Evolutionary conservation across 2,888 invertebrate species (phyloP).

Genomic region (Lasiommata megera): DNA sequence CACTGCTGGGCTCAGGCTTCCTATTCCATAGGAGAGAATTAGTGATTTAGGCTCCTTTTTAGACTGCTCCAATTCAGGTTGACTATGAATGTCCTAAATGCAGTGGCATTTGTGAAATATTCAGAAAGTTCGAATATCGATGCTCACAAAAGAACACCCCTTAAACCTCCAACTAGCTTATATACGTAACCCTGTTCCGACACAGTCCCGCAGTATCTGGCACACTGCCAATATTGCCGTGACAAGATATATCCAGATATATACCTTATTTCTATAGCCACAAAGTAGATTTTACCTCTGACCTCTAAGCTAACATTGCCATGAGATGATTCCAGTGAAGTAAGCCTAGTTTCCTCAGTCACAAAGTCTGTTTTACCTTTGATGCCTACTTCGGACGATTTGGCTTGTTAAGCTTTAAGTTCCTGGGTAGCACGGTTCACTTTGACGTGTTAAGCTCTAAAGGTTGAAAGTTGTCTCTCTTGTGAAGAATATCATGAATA

Average conservation of each 20-base stretch:
- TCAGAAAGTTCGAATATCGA: neutral
- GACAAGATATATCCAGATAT: slow-evolving; percentile 11
- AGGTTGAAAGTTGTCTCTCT: slow-evolving; percentile 1
- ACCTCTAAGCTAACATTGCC: neutral
- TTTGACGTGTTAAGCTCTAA: slow-evolving; percentile 16
- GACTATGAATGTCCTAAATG: too few species aligned
- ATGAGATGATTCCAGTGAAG: neutral
- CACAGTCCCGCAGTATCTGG: slow-evolving; percentile 23
- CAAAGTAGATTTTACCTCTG: neutral
- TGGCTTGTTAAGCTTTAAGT: slow-evolving; percentile 4
- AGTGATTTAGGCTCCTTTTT: too few species aligned
- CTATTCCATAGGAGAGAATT: too few species aligned
- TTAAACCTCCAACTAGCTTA: neutral
- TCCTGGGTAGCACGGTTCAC: slow-evolving; percentile 13
- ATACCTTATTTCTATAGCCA: slow-evolving; percentile 9
- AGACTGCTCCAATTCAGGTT: too few species aligned
- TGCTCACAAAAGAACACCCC: slow-evolving; percentile 3
- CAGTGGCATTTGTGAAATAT: neutral
- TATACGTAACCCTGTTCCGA: slow-evolving; percentile 18
- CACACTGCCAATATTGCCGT: slow-evolving; percentile 23
- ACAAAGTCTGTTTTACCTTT: neutral
- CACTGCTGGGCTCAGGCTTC: too few species aligned
- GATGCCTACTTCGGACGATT: neutral
- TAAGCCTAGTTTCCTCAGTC: neutral
- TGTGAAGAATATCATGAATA: slow-evolving; percentile 4